Percentiles rank a stretch among this genome's conserved stretches.
Conservation (phyloP, 1,140 invertebrate genomes). For the Fopius arisanus region DNA sequence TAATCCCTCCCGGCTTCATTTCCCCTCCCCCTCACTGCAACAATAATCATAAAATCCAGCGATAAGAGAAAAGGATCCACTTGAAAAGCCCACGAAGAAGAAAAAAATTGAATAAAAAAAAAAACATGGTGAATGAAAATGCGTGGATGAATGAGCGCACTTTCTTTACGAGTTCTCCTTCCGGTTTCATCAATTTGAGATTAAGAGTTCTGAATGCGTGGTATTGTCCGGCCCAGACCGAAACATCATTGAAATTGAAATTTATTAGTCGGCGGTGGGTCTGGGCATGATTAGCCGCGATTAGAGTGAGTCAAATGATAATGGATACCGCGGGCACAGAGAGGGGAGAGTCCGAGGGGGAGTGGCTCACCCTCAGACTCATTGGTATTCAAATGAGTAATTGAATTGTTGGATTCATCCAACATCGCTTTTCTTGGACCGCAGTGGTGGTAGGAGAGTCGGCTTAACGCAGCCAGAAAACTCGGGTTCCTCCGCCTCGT, state of each 20-base stretch:
- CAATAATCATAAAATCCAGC: slow-evolving; percentile 38
- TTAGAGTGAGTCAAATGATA: background rate
- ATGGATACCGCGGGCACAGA: background rate
- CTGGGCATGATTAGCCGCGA: background rate
- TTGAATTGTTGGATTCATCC: slow-evolving; percentile 24
- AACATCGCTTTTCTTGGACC: slow-evolving; percentile 17
- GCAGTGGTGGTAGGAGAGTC: background rate
- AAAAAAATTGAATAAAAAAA: background rate
- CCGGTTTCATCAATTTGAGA: slow-evolving; percentile 39
- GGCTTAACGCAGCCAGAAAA: slow-evolving; percentile 13
- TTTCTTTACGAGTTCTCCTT: slow-evolving; percentile 36
- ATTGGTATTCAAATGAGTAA: slow-evolving; percentile 27
- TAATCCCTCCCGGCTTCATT: slow-evolving; percentile 9
- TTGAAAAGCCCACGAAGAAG: background rate
- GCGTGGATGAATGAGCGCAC: slow-evolving; percentile 32
- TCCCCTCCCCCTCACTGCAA: background rate
- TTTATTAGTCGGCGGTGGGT: slow-evolving; percentile 32
- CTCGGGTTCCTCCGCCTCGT: slow-evolving; percentile 33
- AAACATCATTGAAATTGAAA: slow-evolving; percentile 35
- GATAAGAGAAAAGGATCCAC: slow-evolving; percentile 32
- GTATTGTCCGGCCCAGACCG: background rate
- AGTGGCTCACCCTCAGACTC: background rate
- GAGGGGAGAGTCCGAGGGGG: slow-evolving; percentile 39
- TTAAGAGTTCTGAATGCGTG: background rate
- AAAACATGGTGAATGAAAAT: background rate